A percentile compares a stretch with the other conserved stretches of the same genome.
These are phyloP conservation scores for Cebidichthys violaceus DNA, from an alignment of 2,113 vertebrate species.

Conservation along the genomic window DNA sequence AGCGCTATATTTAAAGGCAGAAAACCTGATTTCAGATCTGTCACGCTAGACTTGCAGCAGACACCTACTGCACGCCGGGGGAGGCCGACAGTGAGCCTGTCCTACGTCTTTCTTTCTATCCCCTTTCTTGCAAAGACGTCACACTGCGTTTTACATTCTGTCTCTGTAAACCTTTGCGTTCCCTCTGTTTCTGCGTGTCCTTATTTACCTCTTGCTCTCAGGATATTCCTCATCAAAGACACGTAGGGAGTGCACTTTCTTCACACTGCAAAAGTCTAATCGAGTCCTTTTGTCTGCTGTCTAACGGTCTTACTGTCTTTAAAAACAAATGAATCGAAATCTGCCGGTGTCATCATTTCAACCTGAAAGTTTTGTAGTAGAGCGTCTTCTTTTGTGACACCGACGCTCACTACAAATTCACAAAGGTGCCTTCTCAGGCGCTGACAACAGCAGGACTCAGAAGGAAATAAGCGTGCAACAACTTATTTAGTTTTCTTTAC, in stretches of 20 bases:
- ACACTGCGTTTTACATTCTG: slow-evolving; percentile 22
- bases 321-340: neutral
- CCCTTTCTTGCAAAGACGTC: slow-evolving; percentile 11
- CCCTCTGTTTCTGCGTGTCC: slow-evolving; percentile 2
- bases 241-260: neutral
- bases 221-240: slow-evolving; percentile 1
- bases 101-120: neutral
- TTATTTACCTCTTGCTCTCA: slow-evolving; percentile 13
- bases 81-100: slow-evolving; percentile 18
- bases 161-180: neutral
- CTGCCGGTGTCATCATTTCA: neutral
- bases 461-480: neutral
- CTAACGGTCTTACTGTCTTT: neutral
- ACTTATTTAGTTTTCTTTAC: no score
- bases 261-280: neutral
- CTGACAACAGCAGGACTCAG: neutral
- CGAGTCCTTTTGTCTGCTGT: neutral
- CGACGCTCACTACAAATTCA: neutral
- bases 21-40: slow-evolving; percentile 73
- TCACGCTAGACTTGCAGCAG: slow-evolving; percentile 62
- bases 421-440: neutral
- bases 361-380: neutral
- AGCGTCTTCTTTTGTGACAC: neutral
- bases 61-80: slow-evolving; percentile 50
- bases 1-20: slow-evolving; percentile 63